Conservation (phyloP, 1,140 invertebrate species). For the Mizuhopecten yessoensis region DNA sequence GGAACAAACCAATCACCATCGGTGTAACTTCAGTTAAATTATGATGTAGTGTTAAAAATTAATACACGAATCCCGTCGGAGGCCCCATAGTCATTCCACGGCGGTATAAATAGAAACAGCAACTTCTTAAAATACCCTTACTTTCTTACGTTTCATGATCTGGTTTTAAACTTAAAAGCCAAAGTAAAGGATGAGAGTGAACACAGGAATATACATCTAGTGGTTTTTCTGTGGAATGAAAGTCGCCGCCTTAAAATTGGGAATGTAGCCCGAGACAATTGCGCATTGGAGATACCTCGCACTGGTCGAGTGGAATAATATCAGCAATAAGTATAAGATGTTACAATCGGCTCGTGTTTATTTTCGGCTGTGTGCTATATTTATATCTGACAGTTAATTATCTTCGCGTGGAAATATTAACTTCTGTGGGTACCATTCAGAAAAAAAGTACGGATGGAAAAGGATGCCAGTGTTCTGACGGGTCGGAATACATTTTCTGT, state of each 20-base stretch:
- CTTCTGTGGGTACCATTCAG: background rate
- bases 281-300: background rate
- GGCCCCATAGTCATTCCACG: background rate
- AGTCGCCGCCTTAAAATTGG: background rate
- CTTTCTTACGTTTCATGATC: slow-evolving; percentile 38
- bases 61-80: background rate
- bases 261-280: background rate
- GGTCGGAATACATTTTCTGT: background rate
- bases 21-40: too few relatives aligned
- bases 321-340: background rate
- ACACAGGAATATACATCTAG: background rate
- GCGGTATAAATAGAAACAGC: slow-evolving; percentile 9
- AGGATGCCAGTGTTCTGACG: too few relatives aligned
- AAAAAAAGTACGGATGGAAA: background rate
- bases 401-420: background rate
- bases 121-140: background rate
- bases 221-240: background rate
- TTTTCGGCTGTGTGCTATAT: background rate
- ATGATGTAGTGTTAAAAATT: background rate
- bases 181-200: slow-evolving; percentile 20
- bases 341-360: background rate
- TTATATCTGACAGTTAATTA: slow-evolving; percentile 35
- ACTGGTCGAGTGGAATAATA: background rate
- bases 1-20: too few relatives aligned
- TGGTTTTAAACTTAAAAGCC: background rate